Conservation (phyloP, 2,113 vertebrate species). For the Poeciliopsis prolifica region DNA sequence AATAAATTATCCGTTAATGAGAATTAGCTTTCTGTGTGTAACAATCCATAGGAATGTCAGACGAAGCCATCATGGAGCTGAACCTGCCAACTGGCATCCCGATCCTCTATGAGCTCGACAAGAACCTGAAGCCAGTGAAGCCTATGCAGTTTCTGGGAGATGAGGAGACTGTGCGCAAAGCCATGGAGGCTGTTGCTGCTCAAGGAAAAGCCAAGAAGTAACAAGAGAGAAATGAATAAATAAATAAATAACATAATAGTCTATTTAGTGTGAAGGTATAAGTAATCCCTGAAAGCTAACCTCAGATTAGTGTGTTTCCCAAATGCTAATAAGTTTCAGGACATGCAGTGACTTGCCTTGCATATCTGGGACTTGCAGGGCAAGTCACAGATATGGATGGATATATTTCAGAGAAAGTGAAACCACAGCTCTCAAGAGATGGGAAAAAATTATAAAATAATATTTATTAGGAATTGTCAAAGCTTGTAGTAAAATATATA, state of each 20-base stretch:
- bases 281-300: slow-evolving; percentile 29
- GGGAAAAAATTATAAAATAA: neutral
- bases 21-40: slow-evolving; percentile 8
- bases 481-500: neutral
- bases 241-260: neutral
- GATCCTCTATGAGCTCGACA: slow-evolving; percentile 95
- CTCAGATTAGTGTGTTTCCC: slow-evolving; percentile 33
- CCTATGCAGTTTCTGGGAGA: slow-evolving; percentile 95
- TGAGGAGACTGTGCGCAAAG: slow-evolving; percentile 94
- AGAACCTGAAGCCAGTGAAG: slow-evolving; percentile 95
- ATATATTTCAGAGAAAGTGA: neutral
- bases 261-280: neutral
- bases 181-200: slow-evolving; percentile 96
- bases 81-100: slow-evolving; percentile 98
- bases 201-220: slow-evolving; percentile 90
- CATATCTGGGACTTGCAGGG: neutral
- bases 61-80: slow-evolving; percentile 98
- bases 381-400: slow-evolving; percentile 6
- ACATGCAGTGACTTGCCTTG: no score
- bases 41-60: slow-evolving; percentile 84
- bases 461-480: neutral
- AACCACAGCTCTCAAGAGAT: slow-evolving; percentile 44
- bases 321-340: slow-evolving; percentile 30
- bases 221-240: slow-evolving; percentile 20
- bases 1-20: neutral